These are phyloP conservation scores for Cheilosia grossa DNA, from an alignment of 2,888 invertebrate genomes.

Conservation along the genomic window DNA sequence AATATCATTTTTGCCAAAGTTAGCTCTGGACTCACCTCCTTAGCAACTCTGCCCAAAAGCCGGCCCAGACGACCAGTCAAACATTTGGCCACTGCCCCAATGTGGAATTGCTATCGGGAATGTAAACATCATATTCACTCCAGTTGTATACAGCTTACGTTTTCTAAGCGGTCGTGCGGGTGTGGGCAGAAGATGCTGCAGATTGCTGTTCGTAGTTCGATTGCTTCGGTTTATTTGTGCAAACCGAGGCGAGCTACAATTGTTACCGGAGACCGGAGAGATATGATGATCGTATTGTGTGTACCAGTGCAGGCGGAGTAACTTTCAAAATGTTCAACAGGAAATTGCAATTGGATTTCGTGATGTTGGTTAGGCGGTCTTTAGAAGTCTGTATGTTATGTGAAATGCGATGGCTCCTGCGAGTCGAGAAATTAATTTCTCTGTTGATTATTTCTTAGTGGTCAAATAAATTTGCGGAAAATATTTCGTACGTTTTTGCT, in stretches of 20 bases:
- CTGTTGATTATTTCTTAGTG: conserved; percentile 59
- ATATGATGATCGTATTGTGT: conserved; percentile 60
- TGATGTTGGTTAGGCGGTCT: conserved; percentile 6
- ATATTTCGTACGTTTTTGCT: conserved; percentile 75
- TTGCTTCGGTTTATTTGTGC: conserved; percentile 62
- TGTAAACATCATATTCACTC: conserved; percentile 59
- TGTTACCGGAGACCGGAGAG: conserved; percentile 34
- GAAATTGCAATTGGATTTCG: conserved; percentile 49
- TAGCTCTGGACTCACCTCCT: background rate
- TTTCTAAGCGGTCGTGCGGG: background rate
- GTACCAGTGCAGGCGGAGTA: background rate
- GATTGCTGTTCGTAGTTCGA: conserved; percentile 56
- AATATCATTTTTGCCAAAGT: conserved; percentile 42
- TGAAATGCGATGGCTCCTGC: background rate
- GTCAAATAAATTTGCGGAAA: conserved; percentile 77
- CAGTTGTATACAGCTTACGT: conserved; percentile 28
- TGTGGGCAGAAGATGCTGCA: conserved; percentile 28
- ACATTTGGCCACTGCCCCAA: conserved; percentile 46
- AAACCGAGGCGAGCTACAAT: conserved; percentile 39
- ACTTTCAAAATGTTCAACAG: conserved; percentile 51
- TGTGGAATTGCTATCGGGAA: conserved; percentile 50
- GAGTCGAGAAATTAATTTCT: conserved; percentile 24
- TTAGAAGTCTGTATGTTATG: conserved; percentile 3
- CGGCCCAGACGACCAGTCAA: conserved; percentile 44
- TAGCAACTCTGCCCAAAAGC: background rate